Conservation (phyloP, 2,888 invertebrate genomes). For the Elgonia sp. region DNA sequence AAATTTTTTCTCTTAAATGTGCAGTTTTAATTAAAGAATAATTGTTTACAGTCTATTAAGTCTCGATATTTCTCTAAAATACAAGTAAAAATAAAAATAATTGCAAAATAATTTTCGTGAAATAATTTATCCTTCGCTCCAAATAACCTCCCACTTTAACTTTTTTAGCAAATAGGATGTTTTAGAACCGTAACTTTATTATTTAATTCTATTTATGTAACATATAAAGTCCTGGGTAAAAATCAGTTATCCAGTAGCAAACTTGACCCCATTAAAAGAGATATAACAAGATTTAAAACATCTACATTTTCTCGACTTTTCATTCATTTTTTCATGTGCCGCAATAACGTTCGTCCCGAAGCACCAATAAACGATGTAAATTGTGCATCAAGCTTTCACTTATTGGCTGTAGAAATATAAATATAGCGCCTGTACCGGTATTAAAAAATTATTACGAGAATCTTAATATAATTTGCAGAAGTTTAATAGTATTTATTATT, state of each 20-base stretch:
- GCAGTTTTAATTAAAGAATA: neutral
- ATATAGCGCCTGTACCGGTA: neutral
- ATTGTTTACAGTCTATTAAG: neutral
- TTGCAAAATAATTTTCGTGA: neutral
- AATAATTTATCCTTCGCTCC: neutral
- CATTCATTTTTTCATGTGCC: neutral
- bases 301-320: constrained; percentile 19
- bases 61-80: neutral
- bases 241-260: neutral
- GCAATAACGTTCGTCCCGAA: neutral
- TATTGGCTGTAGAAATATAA: neutral
- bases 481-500: too few species aligned
- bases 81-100: neutral
- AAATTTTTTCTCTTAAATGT: too few species aligned
- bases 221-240: neutral
- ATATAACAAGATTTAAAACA: neutral
- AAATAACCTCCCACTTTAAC: too few species aligned
- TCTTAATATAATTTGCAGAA: neutral
- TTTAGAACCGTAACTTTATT: too few species aligned
- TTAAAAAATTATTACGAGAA: neutral
- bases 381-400: constrained; percentile 25
- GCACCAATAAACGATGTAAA: constrained; percentile 11
- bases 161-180: too few species aligned
- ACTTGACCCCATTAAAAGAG: neutral
- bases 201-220: neutral